phyloP scores from a whole-genome alignment of 2,797 vertebrate species.

The Bucorvus abyssinicus region DNA sequence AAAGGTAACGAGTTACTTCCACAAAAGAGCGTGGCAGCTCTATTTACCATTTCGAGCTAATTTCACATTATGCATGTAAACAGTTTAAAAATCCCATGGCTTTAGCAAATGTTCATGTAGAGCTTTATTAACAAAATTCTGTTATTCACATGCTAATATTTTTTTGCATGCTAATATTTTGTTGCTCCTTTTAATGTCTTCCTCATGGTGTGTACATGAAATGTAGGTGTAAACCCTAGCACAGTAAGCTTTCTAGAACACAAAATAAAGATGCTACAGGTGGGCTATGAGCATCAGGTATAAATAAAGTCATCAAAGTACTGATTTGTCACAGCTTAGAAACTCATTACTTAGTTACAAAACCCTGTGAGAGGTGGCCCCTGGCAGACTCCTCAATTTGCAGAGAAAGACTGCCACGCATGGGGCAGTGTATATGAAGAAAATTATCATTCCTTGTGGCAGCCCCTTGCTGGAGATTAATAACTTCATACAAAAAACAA shows the following conservation, averaged over 20 bases:
- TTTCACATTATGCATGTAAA: neutral
- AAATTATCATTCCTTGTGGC: neutral
- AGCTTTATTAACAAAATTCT: neutral
- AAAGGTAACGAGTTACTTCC: constrained; percentile 20
- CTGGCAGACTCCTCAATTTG: neutral
- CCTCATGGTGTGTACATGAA: neutral
- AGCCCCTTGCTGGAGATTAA: neutral
- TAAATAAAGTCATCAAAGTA: neutral
- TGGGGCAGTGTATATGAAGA: neutral
- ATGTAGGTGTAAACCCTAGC: neutral
- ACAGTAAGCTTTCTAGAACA: neutral
- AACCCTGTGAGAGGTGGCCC: neutral
- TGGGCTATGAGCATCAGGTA: neutral
- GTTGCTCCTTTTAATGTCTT: neutral
- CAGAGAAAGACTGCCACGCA: neutral
- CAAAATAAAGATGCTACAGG: neutral
- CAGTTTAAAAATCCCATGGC: neutral
- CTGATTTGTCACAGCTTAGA: neutral
- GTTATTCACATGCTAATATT: neutral
- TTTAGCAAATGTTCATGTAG: neutral
- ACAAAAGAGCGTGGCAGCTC: constrained; percentile 13
- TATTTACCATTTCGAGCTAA: neutral
- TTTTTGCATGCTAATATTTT: neutral
- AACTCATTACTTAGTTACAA: neutral
- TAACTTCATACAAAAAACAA: neutral